Percentiles rank a stretch among this genome's conserved stretches.
Conservation (phyloP, 1,140 invertebrate species). For the Caenorhabditis inopinata region DNA sequence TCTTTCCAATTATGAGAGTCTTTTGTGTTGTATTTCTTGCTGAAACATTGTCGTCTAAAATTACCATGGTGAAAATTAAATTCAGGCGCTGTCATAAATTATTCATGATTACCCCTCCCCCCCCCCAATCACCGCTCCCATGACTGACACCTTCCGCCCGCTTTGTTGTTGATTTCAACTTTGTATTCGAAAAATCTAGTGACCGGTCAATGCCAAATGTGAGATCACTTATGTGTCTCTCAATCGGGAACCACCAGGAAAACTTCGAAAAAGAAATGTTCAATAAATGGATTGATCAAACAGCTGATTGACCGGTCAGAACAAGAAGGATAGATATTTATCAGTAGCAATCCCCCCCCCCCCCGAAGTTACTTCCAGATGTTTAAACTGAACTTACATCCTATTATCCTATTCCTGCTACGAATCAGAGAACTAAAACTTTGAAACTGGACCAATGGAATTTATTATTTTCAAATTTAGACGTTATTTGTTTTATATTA, state of each 20-base stretch:
- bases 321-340: background rate
- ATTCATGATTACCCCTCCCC: background rate
- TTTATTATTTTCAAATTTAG: too few relatives aligned
- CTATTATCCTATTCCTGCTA: too few relatives aligned
- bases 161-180: slow-evolving; percentile 12
- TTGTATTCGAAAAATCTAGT: background rate
- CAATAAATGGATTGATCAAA: background rate
- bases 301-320: slow-evolving; percentile 25
- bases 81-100: slow-evolving; percentile 9
- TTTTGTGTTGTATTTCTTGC: too few relatives aligned
- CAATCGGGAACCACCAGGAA: background rate
- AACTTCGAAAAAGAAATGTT: background rate
- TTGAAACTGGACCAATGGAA: too few relatives aligned
- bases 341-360: too few relatives aligned
- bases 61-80: too few relatives aligned
- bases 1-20: too few relatives aligned
- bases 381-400: too few relatives aligned
- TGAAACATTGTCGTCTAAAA: too few relatives aligned
- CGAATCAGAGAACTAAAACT: too few relatives aligned
- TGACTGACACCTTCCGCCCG: background rate
- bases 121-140: background rate
- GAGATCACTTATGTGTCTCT: background rate
- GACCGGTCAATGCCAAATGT: background rate
- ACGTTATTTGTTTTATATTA: too few relatives aligned
- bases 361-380: too few relatives aligned